Evolutionary conservation across 2,113 vertebrate species (phyloP).

Genomic region (Tricholaema leucomelas): DNA sequence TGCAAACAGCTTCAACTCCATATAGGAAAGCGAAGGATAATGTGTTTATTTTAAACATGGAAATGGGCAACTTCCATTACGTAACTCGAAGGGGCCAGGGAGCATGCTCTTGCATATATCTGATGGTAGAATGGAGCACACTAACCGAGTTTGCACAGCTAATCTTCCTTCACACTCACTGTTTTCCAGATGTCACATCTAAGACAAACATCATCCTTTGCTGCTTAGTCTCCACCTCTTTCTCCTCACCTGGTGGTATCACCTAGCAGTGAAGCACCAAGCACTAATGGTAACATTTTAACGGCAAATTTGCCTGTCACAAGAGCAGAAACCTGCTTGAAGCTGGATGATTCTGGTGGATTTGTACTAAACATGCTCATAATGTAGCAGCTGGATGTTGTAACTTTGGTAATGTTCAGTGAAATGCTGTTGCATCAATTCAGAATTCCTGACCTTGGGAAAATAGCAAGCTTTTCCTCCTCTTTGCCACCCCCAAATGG

Average conservation of each 20-base stretch:
- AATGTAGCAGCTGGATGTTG: neutral
- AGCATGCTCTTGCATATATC: neutral
- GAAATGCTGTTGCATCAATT: neutral
- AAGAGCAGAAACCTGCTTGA: neutral
- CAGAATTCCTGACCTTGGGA: neutral
- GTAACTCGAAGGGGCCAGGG: neutral
- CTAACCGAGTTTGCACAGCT: neutral
- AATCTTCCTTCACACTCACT: neutral
- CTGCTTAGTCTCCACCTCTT: neutral
- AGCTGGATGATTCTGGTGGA: neutral
- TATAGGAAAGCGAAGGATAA: slow-evolving; percentile 14
- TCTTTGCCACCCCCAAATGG: neutral
- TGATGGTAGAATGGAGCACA: neutral
- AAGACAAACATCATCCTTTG: neutral
- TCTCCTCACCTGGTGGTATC: neutral
- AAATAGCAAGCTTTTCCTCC: neutral
- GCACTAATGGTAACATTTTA: neutral
- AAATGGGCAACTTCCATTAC: neutral
- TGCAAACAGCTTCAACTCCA: neutral
- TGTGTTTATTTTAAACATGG: neutral
- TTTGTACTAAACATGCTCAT: neutral
- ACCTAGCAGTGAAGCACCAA: neutral
- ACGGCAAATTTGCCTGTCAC: neutral
- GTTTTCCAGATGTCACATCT: neutral
- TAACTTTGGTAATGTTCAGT: neutral